A percentile compares a stretch with the other conserved stretches of the same genome.
phyloP scores from a whole-genome alignment of 2,888 invertebrate species.

The Caenorhabditis sinica region DNA sequence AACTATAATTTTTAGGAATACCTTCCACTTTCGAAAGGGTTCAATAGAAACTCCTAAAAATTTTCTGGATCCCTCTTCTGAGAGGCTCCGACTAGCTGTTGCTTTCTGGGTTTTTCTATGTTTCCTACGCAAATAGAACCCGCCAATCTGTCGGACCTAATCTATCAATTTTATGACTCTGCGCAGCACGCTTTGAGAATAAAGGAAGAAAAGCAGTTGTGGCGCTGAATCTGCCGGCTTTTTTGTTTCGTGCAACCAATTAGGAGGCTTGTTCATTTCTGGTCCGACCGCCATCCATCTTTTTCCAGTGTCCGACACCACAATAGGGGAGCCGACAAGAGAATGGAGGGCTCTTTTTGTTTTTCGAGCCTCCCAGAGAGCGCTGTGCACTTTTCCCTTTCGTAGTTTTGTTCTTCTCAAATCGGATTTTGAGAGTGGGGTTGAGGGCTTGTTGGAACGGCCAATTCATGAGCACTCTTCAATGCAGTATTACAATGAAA shows the following conservation, averaged over 20 bases:
- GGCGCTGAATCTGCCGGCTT: constrained; percentile 23
- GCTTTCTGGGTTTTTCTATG: constrained; percentile 12
- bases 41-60: background rate
- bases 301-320: constrained; percentile 29
- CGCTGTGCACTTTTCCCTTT: constrained; percentile 26
- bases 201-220: constrained; percentile 25
- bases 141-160: constrained; percentile 53
- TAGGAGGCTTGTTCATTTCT: constrained; percentile 59
- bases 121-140: constrained; percentile 11
- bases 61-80: too few relatives aligned
- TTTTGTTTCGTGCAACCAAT: constrained; percentile 63
- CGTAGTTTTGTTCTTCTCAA: background rate
- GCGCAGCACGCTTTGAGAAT: constrained; percentile 44
- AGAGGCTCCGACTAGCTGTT: background rate
- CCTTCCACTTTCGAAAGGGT: too few relatives aligned
- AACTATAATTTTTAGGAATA: too few relatives aligned
- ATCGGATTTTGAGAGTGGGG: background rate
- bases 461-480: constrained; percentile 43
- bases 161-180: constrained; percentile 63
- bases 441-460: constrained; percentile 8
- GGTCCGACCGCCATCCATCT: constrained; percentile 53
- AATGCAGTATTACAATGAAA: constrained; percentile 45
- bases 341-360: constrained; percentile 23
- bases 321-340: constrained; percentile 18
- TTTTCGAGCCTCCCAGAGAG: constrained; percentile 32